These are phyloP conservation scores for Apeira syringaria DNA, from an alignment of 2,888 invertebrate species.

Conservation along the genomic window DNA sequence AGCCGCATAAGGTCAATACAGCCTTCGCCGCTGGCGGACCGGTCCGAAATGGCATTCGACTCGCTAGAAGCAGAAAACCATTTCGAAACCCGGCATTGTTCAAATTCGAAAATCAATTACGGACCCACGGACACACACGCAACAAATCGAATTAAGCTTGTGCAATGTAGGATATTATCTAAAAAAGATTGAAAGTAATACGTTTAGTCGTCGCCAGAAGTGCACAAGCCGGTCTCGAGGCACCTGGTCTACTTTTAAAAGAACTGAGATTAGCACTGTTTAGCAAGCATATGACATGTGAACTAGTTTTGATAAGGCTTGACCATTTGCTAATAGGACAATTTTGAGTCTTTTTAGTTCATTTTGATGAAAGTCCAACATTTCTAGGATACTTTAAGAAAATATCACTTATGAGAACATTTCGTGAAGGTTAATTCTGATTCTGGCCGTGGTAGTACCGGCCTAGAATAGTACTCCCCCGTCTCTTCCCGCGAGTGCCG, in stretches of 20 bases:
- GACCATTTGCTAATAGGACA: no score
- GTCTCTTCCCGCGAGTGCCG: no score
- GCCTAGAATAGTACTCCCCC: no score
- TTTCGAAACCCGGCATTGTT: slow-evolving; percentile 72
- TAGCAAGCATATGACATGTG: slow-evolving; percentile 13
- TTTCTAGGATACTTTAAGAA: no score
- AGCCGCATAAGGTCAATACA: slow-evolving; percentile 79
- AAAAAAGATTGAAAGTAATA: slow-evolving; percentile 53
- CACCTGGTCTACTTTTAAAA: slow-evolving; percentile 25
- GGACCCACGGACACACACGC: slow-evolving; percentile 52
- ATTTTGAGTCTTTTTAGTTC: no score
- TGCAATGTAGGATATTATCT: slow-evolving; percentile 57
- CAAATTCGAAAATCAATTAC: slow-evolving; percentile 69
- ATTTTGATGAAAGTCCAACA: no score
- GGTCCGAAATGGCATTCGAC: slow-evolving; percentile 37
- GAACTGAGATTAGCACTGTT: slow-evolving; percentile 23
- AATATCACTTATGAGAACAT: no score
- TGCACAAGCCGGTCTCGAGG: slow-evolving; percentile 24
- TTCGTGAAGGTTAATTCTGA: no score
- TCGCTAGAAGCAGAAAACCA: slow-evolving; percentile 35
- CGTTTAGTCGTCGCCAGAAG: slow-evolving; percentile 46
- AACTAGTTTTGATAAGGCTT: slow-evolving; percentile 1
- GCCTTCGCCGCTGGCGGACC: slow-evolving; percentile 51
- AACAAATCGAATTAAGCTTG: slow-evolving; percentile 61
- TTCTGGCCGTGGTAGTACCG: no score